Base-by-base conservation (phyloP, 2,797 vertebrate species). In the Myripristis murdjan region DNA sequence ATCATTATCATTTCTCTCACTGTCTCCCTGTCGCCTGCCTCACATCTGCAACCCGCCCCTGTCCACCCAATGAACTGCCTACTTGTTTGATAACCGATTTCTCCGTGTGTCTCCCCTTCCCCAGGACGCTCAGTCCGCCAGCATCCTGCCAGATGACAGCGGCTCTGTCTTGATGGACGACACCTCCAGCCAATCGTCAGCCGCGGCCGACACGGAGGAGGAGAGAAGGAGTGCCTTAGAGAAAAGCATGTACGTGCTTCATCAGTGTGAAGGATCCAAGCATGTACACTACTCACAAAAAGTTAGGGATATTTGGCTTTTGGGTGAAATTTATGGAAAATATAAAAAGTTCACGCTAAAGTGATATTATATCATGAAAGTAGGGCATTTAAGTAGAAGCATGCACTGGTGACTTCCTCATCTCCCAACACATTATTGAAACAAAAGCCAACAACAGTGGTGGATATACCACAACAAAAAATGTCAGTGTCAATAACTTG, bases 201-300 rank as follows among this genome's bases (percentile, higher is more conserved):
- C 89, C 14, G 86, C 56, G 2, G 87, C 91, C 31, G 94, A 95
- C 92, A 96, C 91, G 20, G 96, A 97, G 84, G 96, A 97, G 79
- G 95, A 96, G 83, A 94, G 94, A 81, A 95, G 66, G 82, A 92
- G 79, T 88, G 96, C 97, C 91, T 95, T 97, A 91, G 97, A 98
- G 90, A 97, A 96, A 93, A 98, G 97, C 95, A 95, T 96, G 97
- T 97, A 95, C 79, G 97, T 82, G 18, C 68, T 67, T 66, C 5
- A 55, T 48, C 53, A 48, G 2, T 67, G 20, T 3, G 41, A 51
- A 62, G 3, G 31, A n/a, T 58, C 49, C 58, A 41, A 44, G 55
- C 14, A 15, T 16, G 49, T 43, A 2, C 41, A n/a, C n/a, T n/a
- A n/a, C n/a, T n/a, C n/a, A n/a, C n/a, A n/a, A n/a, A n/a, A n/a